Percentiles rank a stretch among this genome's conserved stretches.
These are phyloP conservation scores for Plemyria rubiginata DNA, from an alignment of 2,888 invertebrate genomes.

Conservation along the genomic window DNA sequence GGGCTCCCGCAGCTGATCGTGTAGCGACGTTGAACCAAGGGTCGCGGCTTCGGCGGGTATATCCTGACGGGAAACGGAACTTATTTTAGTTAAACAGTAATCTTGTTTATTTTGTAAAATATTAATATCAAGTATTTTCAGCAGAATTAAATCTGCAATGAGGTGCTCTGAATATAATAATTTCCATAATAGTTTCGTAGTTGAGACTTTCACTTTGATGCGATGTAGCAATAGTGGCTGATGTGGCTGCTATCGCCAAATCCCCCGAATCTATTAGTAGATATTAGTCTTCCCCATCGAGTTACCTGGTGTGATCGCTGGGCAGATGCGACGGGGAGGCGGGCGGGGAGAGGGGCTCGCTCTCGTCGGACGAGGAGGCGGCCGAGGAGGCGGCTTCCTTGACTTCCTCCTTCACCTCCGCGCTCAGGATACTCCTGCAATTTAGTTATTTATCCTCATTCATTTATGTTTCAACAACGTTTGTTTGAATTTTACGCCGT, in stretches of 20 bases:
- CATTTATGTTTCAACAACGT: too few species aligned
- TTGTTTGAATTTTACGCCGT: too few species aligned
- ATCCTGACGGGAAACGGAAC: conserved; percentile 72
- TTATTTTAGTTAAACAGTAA: neutral
- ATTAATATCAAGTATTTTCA: too few species aligned
- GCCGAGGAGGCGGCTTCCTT: conserved; percentile 44
- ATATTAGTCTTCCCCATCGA: too few species aligned
- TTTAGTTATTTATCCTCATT: neutral
- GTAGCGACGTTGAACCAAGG: conserved; percentile 87
- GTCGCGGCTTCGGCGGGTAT: conserved; percentile 90
- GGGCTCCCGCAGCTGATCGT: conserved; percentile 94
- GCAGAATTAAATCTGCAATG: too few species aligned
- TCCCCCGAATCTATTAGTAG: too few species aligned
- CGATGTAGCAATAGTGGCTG: too few species aligned
- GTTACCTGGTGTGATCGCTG: conserved; percentile 59
- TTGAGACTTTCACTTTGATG: too few species aligned
- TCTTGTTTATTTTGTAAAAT: too few species aligned
- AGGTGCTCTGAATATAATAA: neutral
- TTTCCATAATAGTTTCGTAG: too few species aligned
- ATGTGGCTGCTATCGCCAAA: too few species aligned
- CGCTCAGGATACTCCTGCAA: conserved; percentile 27
- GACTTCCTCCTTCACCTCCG: conserved; percentile 15
- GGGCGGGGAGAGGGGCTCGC: conserved; percentile 75
- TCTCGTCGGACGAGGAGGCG: conserved; percentile 63
- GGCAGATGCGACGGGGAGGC: conserved; percentile 68